These are phyloP conservation scores for Colistium nudipinnis DNA, from an alignment of 2,113 vertebrate genomes.

Conservation along the genomic window DNA sequence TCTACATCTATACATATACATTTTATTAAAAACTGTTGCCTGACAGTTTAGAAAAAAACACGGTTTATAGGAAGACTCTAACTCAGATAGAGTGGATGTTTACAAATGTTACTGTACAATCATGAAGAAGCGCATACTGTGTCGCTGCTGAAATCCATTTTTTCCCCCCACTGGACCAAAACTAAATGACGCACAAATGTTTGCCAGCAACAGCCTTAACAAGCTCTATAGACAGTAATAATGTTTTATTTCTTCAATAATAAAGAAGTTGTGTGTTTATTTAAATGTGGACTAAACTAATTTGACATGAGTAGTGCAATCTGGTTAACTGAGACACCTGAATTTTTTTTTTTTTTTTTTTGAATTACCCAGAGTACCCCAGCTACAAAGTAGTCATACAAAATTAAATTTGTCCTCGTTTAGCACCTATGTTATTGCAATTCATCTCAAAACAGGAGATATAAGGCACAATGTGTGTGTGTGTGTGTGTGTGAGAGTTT, in stretches of 20 bases:
- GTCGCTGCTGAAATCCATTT: background rate
- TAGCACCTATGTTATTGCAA: constrained; percentile 34
- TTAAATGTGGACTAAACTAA: constrained; percentile 8
- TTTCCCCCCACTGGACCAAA: constrained; percentile 4
- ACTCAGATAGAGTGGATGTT: constrained; percentile 49
- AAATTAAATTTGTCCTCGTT: constrained; percentile 12
- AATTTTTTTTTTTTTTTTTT: background rate
- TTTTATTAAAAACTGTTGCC: constrained; percentile 81
- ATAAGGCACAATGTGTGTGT: constrained; percentile 35
- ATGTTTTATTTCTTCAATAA: constrained; percentile 32
- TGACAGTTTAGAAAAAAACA: constrained; percentile 76
- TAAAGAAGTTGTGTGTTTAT: constrained; percentile 13
- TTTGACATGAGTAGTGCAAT: constrained; percentile 67
- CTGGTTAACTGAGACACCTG: constrained; percentile 16
- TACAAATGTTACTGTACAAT: constrained; percentile 62
- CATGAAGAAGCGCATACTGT: constrained; percentile 29
- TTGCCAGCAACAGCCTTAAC: background rate
- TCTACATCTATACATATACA: constrained; percentile 29
- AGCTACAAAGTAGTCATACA: constrained; percentile 34
- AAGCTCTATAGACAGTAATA: constrained; percentile 11
- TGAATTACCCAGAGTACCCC: constrained; percentile 30
- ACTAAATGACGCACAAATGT: background rate
- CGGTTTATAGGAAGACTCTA: constrained; percentile 60
- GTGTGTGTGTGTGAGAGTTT: too few relatives aligned
- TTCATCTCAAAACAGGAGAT: constrained; percentile 27